Base-by-base conservation (phyloP, 2,797 vertebrate genomes). In the Scleropages formosus region DNA sequence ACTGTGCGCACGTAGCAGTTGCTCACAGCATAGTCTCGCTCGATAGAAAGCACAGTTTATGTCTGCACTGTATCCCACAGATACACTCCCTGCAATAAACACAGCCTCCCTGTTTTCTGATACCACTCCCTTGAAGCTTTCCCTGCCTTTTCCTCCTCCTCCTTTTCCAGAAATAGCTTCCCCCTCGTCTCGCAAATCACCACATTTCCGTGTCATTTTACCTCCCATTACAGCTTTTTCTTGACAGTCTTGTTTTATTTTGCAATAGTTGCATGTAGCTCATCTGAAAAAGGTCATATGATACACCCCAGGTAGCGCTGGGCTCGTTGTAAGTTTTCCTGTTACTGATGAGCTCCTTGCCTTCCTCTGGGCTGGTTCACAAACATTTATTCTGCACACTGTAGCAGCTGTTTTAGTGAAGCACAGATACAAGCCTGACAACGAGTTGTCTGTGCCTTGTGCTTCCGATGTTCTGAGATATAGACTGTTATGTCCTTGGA, bases 371-470 rank as follows among this genome's bases (percentile, higher is more conserved):
- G 80, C 31, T 60, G 46, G 78, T 77, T 81, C 71, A 87, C 85
- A 88, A 85, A 92, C 87, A 84, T 88, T 84, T 81, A 84, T 84
- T 85, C 80, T 87, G 74, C 84, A 73, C n/a, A 31, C 80, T 77
- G 72, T 51, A 49, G 75, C 22, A 74, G 73, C 79, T 73, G 85
- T 87, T 85, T 85, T 85, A 82, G 69, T 76, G 75, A 78, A 81
- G 78, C 80, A 81, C 79, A 76, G 77, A 81, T 64, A 70, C 83
- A 76, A 81, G 82, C 84, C 78, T 82, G 80, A 86, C 83, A 89
- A 82, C 87, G 86, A 66, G 74, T 53, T 51, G 80, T 77, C 78
- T 83, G 81, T 88, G 81, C 82, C 80, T 49, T 62, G 70, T 66
- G 69, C 10, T 67, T 72, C 56, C 61, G 10, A 71, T 58, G 59